Evolutionary conservation across 2,888 invertebrate species (phyloP).

Genomic region (Thysanoteuthis rhombus): DNA sequence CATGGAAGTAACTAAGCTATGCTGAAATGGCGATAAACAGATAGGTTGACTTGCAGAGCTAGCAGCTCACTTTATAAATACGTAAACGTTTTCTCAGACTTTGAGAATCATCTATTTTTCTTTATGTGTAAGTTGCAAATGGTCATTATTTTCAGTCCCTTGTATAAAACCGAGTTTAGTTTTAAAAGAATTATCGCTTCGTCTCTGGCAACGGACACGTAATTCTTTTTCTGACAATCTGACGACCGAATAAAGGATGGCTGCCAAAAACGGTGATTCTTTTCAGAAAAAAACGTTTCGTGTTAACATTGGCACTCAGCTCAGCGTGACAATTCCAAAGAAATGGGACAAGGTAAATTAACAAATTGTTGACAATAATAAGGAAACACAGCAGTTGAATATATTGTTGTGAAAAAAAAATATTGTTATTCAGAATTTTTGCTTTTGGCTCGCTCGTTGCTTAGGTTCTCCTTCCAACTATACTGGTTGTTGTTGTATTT

Average conservation of each 20-base stretch:
- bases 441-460: too few species aligned
- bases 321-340: neutral
- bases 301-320: neutral
- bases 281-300: neutral
- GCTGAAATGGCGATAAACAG: too few species aligned
- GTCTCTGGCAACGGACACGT: neutral
- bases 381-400: too few species aligned
- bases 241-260: neutral
- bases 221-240: neutral
- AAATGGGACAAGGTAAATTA: neutral
- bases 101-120: neutral
- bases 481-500: too few species aligned
- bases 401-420: too few species aligned
- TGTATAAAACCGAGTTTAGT: neutral
- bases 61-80: neutral
- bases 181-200: neutral
- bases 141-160: neutral
- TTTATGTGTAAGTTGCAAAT: neutral
- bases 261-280: neutral
- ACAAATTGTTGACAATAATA: too few species aligned
- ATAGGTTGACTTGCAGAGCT: neutral
- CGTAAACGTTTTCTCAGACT: neutral
- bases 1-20: too few species aligned
- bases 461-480: too few species aligned
- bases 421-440: too few species aligned